Conservation (phyloP, 2,113 vertebrate genomes). For the Microcebus tavaratra region DNA sequence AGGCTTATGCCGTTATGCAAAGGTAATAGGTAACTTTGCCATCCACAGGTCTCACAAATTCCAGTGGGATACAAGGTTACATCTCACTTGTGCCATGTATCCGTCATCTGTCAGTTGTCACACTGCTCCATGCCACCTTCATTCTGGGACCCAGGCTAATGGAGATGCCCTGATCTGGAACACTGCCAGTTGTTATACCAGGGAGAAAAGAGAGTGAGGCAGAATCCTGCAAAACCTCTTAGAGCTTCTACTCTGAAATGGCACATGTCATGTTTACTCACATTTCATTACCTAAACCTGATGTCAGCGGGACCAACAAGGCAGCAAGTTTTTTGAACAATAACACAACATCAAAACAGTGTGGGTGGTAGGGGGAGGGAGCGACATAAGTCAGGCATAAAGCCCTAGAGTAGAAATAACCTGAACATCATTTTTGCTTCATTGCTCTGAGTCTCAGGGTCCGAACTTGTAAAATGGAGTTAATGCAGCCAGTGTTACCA, state of each 20-base stretch:
- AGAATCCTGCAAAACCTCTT: neutral
- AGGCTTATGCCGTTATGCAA: neutral
- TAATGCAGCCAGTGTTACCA: neutral
- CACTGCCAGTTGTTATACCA: neutral
- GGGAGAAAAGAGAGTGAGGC: neutral
- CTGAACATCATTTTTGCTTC: neutral
- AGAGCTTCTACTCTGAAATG: neutral
- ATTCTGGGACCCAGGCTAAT: neutral
- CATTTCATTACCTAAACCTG: neutral
- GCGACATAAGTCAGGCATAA: neutral
- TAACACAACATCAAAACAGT: neutral
- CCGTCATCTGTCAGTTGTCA: neutral
- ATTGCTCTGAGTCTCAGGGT: neutral
- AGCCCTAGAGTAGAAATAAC: neutral
- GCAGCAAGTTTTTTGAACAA: neutral
- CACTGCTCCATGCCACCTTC: neutral
- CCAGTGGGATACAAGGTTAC: neutral
- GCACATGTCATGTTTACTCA: neutral
- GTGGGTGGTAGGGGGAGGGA: rapidly evolving
- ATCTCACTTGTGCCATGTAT: neutral
- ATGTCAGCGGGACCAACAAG: neutral
- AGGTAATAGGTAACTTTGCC: neutral
- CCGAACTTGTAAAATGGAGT: neutral
- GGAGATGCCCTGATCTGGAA: neutral
- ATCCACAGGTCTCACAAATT: neutral